phyloP scores from a whole-genome alignment of 2,113 vertebrate genomes.

The Lepisosteus osseus region DNA sequence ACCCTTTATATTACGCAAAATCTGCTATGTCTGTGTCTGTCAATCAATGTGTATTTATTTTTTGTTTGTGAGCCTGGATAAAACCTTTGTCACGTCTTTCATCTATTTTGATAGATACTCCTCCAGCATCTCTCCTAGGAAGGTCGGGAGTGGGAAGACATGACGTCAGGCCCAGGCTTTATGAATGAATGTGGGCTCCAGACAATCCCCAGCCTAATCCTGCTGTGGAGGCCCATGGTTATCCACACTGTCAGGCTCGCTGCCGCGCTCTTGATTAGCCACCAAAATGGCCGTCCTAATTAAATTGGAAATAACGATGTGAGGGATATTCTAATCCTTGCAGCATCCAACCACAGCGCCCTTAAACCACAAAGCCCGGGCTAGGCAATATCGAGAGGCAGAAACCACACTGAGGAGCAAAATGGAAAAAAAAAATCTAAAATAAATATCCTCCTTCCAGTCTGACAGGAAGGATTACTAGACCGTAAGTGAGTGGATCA shows the following conservation, averaged over 20 bases:
- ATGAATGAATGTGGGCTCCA: neutral
- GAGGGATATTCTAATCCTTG: neutral
- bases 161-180: neutral
- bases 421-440: neutral
- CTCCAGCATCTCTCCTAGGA: neutral
- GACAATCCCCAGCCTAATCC: slow-evolving; percentile 18
- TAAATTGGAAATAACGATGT: slow-evolving; percentile 2
- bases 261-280: neutral
- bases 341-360: slow-evolving; percentile 11
- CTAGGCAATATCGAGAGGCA: neutral
- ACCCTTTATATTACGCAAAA: no score
- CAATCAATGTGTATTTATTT: no score
- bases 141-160: neutral
- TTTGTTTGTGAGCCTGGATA: no score
- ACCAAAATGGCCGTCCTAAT: slow-evolving; percentile 5
- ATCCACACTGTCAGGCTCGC: neutral
- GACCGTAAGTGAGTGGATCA: neutral
- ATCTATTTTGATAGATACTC: neutral
- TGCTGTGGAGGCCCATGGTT: neutral
- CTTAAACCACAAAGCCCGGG: neutral
- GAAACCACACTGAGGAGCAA: neutral
- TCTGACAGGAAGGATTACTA: slow-evolving; percentile 2
- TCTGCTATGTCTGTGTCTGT: no score
- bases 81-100: no score
- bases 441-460: slow-evolving; percentile 4